These are phyloP conservation scores for Umimayanthus kanabou DNA, from an alignment of 92 coral and sea anemone species.

Conservation along the genomic window DNA sequence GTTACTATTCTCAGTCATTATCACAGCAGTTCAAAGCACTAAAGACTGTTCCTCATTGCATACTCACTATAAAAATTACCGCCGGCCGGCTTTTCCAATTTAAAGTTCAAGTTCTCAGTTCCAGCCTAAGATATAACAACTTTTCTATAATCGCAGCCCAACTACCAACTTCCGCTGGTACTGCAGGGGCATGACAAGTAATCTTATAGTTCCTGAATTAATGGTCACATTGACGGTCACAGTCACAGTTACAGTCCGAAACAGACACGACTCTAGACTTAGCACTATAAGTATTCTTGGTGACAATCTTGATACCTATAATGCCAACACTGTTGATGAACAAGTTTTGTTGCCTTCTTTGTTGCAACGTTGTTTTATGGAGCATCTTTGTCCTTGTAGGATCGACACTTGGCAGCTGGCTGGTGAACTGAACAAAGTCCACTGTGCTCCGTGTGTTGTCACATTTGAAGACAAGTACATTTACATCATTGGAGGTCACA, in stretches of 20 bases:
- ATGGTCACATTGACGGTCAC: too few species aligned
- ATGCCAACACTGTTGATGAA: neutral
- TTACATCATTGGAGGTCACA: conserved; percentile 38
- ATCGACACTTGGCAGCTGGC: conserved; percentile 35
- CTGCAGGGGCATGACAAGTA: too few species aligned
- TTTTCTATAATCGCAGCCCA: too few species aligned
- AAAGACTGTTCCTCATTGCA: neutral
- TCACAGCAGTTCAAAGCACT: neutral
- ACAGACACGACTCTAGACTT: too few species aligned
- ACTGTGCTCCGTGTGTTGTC: conserved; percentile 29
- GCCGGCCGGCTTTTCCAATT: too few species aligned
- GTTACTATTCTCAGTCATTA: neutral
- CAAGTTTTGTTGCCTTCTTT: neutral
- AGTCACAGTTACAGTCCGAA: too few species aligned
- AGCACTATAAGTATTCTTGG: neutral
- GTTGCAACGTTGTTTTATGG: neutral
- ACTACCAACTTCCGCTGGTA: too few species aligned
- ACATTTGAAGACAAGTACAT: conserved; percentile 7
- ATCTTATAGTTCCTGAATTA: too few species aligned
- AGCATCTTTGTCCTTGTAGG: neutral
- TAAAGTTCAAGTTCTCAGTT: neutral
- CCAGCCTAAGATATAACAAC: neutral
- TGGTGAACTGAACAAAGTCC: conserved; percentile 30
- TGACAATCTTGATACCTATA: neutral
- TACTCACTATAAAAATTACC: too few species aligned